These are phyloP conservation scores for Acanthococcus lagerstroemiae DNA, from an alignment of 2,888 invertebrate species.

Conservation along the genomic window DNA sequence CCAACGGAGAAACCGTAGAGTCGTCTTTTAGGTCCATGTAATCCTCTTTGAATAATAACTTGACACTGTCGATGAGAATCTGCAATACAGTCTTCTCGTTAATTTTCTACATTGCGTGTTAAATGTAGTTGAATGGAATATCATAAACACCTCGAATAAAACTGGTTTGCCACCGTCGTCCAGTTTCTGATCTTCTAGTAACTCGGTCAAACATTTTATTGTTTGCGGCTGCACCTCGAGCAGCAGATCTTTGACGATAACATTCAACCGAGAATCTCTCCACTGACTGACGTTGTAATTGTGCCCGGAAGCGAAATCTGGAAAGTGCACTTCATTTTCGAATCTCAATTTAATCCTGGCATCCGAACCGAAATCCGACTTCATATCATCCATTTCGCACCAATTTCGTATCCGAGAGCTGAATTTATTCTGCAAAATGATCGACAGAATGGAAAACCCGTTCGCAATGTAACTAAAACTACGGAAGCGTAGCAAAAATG, in stretches of 20 bases:
- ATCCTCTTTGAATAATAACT: conserved; percentile 42
- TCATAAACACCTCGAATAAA: conserved; percentile 58
- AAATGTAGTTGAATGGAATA: too few relatives aligned
- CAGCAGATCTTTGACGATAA: conserved; percentile 46
- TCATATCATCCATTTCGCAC: conserved; percentile 50
- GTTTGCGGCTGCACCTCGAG: conserved; percentile 70
- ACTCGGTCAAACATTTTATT: conserved; percentile 66
- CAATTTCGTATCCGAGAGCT: conserved; percentile 51
- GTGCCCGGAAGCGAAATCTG: conserved; percentile 34
- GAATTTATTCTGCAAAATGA: conserved; percentile 33
- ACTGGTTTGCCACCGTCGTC: conserved; percentile 53
- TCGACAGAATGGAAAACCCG: not conserved
- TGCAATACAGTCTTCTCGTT: conserved; percentile 41
- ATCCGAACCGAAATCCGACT: conserved; percentile 35
- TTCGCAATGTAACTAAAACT: not conserved
- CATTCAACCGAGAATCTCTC: conserved; percentile 36
- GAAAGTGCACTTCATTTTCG: conserved; percentile 48
- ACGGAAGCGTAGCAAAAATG: too few relatives aligned
- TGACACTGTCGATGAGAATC: conserved; percentile 64
- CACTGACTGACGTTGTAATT: conserved; percentile 35
- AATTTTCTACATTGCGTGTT: conserved; percentile 2
- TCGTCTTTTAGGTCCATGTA: not conserved
- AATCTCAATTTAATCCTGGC: conserved; percentile 53
- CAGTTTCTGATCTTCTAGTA: conserved; percentile 78
- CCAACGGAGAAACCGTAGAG: not conserved